Evolutionary conservation across 2,113 vertebrate species (phyloP).

Genomic region (Vidua macroura): DNA sequence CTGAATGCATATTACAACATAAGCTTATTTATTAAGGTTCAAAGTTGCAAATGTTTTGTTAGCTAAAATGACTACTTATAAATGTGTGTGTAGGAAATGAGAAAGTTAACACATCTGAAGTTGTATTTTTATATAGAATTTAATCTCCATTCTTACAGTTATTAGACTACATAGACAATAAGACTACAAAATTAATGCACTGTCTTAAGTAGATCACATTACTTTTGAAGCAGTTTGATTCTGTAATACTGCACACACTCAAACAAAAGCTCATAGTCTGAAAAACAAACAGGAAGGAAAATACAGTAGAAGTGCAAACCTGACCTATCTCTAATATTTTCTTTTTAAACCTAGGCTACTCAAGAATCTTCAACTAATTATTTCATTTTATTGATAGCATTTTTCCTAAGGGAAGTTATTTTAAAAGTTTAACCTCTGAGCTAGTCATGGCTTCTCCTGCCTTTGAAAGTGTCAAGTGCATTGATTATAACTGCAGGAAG

Average conservation of each 20-base stretch:
- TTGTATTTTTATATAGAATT: neutral
- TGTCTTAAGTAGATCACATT: neutral
- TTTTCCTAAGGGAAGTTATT: conserved; percentile 85
- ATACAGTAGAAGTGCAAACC: conserved; percentile 21
- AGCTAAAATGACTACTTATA: neutral
- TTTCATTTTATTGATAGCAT: conserved; percentile 88
- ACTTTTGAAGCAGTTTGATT: neutral
- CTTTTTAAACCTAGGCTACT: conserved; percentile 61
- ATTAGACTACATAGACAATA: neutral
- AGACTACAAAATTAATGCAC: neutral
- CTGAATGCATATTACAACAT: neutral
- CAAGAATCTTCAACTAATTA: conserved; percentile 86
- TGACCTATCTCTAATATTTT: conserved; percentile 50
- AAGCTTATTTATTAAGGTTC: neutral
- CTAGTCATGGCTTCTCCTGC: conserved; percentile 80
- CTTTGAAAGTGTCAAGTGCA: conserved; percentile 89
- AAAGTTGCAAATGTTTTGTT: neutral
- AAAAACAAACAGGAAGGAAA: conserved; percentile 49
- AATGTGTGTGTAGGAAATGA: neutral
- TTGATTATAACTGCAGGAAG: conserved; percentile 89
- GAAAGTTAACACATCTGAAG: neutral
- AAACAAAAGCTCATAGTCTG: conserved; percentile 23
- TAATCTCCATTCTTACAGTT: neutral
- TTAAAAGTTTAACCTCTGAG: conserved; percentile 91
- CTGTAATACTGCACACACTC: neutral